A percentile compares a stretch with the other conserved stretches of the same genome.
Conservation (phyloP, 2,113 vertebrate genomes). For the Trinectes maculatus region DNA sequence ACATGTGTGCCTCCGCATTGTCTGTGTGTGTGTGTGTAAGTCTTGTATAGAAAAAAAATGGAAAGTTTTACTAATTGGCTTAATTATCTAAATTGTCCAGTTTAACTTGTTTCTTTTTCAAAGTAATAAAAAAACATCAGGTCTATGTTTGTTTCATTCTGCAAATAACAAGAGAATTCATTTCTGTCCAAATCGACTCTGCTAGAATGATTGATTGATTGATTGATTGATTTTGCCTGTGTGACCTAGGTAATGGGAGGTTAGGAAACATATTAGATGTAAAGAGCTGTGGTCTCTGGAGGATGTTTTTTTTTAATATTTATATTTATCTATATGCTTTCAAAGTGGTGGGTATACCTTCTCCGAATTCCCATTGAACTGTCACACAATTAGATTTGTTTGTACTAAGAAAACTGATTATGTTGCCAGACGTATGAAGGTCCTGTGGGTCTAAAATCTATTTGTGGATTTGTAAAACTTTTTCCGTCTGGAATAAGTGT, state of each 20-base stretch:
- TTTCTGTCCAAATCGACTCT: not conserved
- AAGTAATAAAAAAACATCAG: not conserved
- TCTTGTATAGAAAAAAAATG: not conserved
- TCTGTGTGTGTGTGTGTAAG: not conserved
- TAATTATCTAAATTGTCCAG: too few relatives aligned
- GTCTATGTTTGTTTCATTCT: accelerated
- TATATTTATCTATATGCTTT: not conserved
- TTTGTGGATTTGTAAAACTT: not conserved
- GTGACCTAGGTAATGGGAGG: not conserved
- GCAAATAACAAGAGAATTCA: not conserved
- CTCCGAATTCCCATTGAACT: not conserved
- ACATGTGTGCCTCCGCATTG: slow-evolving; percentile 9
- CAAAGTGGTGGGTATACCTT: not conserved
- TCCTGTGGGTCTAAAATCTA: not conserved
- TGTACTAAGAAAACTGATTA: not conserved
- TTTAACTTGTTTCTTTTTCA: not conserved
- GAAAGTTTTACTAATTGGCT: too few relatives aligned
- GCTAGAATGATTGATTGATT: not conserved
- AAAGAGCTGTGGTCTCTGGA: not conserved
- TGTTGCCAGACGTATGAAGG: not conserved
- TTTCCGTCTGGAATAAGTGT: not conserved
- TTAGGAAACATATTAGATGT: not conserved
- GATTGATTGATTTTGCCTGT: not conserved
- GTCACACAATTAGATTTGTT: not conserved
- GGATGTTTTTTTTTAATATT: not conserved